A percentile compares a stretch with the other conserved stretches of the same genome.
These are phyloP conservation scores for Trichogramma dendrolimi DNA, from an alignment of 2,888 invertebrate genomes.

Conservation along the genomic window DNA sequence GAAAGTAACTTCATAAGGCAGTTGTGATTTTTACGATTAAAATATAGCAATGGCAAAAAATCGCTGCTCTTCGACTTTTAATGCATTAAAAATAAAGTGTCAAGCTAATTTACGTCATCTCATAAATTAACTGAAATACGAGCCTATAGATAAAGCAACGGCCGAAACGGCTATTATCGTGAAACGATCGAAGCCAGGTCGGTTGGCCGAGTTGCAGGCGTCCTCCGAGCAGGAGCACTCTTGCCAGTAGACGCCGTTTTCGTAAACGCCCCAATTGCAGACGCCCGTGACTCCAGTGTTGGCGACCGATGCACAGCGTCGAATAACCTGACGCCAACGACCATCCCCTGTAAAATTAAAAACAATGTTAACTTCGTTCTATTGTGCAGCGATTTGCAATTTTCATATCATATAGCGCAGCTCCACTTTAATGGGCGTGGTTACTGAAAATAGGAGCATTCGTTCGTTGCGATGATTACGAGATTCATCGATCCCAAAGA, in stretches of 20 bases:
- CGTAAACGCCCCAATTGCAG: conserved; percentile 93
- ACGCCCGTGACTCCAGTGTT: conserved; percentile 91
- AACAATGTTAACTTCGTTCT: conserved; percentile 23
- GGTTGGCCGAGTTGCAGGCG: conserved; percentile 67
- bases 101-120: background rate
- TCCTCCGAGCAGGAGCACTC: conserved; percentile 93
- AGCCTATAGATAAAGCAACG: conserved; percentile 3
- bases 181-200: background rate
- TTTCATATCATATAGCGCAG: background rate
- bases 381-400: background rate
- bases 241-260: conserved; percentile 94
- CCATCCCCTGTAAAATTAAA: conserved; percentile 77
- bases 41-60: too few species aligned
- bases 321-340: conserved; percentile 85
- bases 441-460: too few species aligned
- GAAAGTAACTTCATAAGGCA: too few species aligned
- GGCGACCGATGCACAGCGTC: conserved; percentile 84
- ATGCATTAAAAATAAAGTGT: too few species aligned
- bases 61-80: too few species aligned
- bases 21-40: too few species aligned
- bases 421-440: too few species aligned
- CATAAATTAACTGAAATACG: background rate
- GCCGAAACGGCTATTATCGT: background rate
- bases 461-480: background rate
- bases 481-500: background rate